Evolutionary conservation across 2,797 vertebrate species (phyloP).

Genomic region (Liparis tanakae): DNA sequence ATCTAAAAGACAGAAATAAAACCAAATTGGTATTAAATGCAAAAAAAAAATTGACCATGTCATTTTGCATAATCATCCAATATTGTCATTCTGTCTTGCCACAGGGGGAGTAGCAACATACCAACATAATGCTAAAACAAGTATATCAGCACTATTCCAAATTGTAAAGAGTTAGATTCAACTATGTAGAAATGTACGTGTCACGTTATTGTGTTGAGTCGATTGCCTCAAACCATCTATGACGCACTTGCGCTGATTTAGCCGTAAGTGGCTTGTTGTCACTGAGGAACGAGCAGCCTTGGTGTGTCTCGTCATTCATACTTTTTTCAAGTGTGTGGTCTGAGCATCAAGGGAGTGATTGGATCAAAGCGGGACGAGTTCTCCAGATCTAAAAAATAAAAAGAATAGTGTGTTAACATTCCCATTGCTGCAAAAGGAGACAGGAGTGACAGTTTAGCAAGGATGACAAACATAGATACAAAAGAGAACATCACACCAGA

Average conservation of each 20-base stretch:
- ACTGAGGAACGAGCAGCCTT: constrained; percentile 27
- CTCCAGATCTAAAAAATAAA: constrained; percentile 53
- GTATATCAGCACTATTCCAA: neutral
- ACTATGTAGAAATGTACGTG: neutral
- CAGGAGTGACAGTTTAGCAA: constrained; percentile 74
- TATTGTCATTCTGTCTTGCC: neutral
- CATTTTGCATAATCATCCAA: neutral
- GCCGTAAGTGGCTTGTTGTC: constrained; percentile 30
- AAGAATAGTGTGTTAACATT: constrained; percentile 60
- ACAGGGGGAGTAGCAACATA: neutral
- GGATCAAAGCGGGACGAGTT: constrained; percentile 63
- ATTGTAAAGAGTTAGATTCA: constrained; percentile 2
- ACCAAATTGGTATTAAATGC: neutral
- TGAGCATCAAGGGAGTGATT: constrained; percentile 46
- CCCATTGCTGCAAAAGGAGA: constrained; percentile 69
- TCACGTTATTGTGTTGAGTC: neutral
- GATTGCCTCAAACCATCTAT: neutral
- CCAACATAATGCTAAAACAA: neutral
- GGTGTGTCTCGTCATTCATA: constrained; percentile 47
- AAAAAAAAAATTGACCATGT: neutral
- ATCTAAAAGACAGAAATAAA: neutral
- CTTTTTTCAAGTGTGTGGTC: constrained; percentile 45
- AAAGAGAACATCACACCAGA: constrained; percentile 75
- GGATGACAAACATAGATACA: constrained; percentile 78
- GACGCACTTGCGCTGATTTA: constrained; percentile 34